phyloP scores from a whole-genome alignment of 92 coral and sea anemone species.

The Parazoanthus darwini region DNA sequence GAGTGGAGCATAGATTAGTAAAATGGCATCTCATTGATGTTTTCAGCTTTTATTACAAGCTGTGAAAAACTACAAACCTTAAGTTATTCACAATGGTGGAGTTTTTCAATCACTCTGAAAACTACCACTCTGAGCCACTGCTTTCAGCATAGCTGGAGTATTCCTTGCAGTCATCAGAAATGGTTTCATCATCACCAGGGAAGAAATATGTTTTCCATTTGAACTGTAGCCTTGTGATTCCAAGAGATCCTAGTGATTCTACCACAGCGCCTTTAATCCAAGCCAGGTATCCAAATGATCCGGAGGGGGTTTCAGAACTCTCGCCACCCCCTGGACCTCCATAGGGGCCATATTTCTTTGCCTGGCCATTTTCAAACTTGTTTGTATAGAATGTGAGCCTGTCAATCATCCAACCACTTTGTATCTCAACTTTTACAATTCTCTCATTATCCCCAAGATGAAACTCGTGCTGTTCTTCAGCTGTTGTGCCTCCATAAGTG shows the following conservation, averaged over 20 bases:
- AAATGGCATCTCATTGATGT: no score
- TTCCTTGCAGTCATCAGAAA: background rate
- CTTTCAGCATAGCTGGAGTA: background rate
- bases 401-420: slow-evolving; percentile 87
- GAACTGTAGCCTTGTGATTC: slow-evolving; percentile 77
- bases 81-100: background rate
- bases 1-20: no score
- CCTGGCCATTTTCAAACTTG: slow-evolving; percentile 52
- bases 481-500: slow-evolving; percentile 70
- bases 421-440: slow-evolving; percentile 67
- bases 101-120: background rate
- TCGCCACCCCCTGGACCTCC: slow-evolving; percentile 78
- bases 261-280: slow-evolving; percentile 73
- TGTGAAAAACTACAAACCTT: background rate
- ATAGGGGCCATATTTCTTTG: slow-evolving; percentile 65
- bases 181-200: slow-evolving; percentile 49
- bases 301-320: slow-evolving; percentile 54
- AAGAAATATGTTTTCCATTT: slow-evolving; percentile 69
- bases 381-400: slow-evolving; percentile 68
- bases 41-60: no score
- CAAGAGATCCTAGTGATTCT: slow-evolving; percentile 70
- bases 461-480: slow-evolving; percentile 65
- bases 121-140: background rate
- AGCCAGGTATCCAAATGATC: slow-evolving; percentile 63
- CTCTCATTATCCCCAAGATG: slow-evolving; percentile 71